phyloP scores from a whole-genome alignment of 2,113 vertebrate genomes.

The Actinemys pallida region DNA sequence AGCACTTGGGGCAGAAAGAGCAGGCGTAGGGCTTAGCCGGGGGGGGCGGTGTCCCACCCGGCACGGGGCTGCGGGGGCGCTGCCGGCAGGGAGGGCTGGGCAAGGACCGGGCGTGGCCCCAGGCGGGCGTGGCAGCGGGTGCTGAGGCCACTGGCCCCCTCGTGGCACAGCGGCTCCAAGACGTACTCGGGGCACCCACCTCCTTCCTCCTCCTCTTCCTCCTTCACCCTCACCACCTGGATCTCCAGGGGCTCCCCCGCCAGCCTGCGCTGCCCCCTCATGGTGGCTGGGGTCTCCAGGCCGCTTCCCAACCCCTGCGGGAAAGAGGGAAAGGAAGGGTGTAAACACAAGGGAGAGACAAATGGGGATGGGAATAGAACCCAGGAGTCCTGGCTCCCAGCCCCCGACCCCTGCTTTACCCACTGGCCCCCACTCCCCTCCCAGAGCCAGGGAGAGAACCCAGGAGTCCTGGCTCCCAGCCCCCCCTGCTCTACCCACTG shows the following conservation, averaged over 20 bases:
- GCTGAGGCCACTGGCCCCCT: neutral
- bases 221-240: conserved; percentile 64
- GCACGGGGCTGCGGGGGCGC: neutral
- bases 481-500: neutral
- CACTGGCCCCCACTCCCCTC: neutral
- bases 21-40: conserved; percentile 73
- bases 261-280: neutral
- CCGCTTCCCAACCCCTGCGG: neutral
- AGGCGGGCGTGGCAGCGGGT: neutral
- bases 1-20: conserved; percentile 71
- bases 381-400: neutral
- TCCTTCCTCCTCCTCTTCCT: neutral
- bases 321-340: neutral
- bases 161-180: neutral
- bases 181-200: too few species aligned
- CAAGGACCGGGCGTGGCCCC: neutral
- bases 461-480: neutral
- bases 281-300: neutral
- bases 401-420: neutral
- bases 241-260: conserved; percentile 58
- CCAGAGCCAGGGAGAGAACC: neutral
- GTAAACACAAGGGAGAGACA: neutral
- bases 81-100: neutral
- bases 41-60: neutral
- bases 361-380: neutral